Conservation (phyloP, 1,140 invertebrate species). For the Drosophila rhopaloa region DNA sequence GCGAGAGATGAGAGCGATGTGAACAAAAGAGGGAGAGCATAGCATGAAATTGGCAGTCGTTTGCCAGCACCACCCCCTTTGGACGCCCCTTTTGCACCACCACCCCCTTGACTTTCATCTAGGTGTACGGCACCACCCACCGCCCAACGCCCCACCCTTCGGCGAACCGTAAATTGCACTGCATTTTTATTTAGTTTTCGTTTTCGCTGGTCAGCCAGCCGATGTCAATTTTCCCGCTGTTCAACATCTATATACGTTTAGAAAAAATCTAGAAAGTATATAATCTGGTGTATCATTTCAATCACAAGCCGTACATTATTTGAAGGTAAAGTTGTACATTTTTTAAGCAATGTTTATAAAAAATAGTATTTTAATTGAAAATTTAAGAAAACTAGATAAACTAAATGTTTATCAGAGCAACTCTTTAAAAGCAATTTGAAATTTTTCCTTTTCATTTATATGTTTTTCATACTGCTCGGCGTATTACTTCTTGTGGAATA, state of each 20-base stretch:
- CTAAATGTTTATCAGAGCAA: too few relatives aligned
- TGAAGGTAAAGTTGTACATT: too few relatives aligned
- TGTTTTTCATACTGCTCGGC: not conserved
- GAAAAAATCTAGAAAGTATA: not conserved
- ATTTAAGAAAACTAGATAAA: too few relatives aligned
- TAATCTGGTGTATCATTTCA: too few relatives aligned
- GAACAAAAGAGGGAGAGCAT: conserved; percentile 51
- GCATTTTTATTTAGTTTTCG: conserved; percentile 74
- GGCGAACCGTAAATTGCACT: conserved; percentile 59
- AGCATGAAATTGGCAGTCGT: conserved; percentile 69
- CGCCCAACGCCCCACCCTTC: not conserved
- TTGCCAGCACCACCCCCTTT: conserved; percentile 3
- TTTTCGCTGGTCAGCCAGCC: conserved; percentile 50
- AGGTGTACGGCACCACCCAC: conserved; percentile 1
- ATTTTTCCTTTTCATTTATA: not conserved
- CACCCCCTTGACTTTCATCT: not conserved
- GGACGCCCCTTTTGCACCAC: not conserved
- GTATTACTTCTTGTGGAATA: not conserved
- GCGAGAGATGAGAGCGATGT: conserved; percentile 9
- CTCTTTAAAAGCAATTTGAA: too few relatives aligned
- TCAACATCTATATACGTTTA: not conserved
- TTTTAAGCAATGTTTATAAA: too few relatives aligned
- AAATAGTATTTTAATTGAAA: too few relatives aligned
- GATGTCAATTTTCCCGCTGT: conserved; percentile 56
- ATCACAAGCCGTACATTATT: too few relatives aligned